These are phyloP conservation scores for Drosophila tanythrix DNA, from an alignment of 2,888 invertebrate genomes.

Conservation along the genomic window DNA sequence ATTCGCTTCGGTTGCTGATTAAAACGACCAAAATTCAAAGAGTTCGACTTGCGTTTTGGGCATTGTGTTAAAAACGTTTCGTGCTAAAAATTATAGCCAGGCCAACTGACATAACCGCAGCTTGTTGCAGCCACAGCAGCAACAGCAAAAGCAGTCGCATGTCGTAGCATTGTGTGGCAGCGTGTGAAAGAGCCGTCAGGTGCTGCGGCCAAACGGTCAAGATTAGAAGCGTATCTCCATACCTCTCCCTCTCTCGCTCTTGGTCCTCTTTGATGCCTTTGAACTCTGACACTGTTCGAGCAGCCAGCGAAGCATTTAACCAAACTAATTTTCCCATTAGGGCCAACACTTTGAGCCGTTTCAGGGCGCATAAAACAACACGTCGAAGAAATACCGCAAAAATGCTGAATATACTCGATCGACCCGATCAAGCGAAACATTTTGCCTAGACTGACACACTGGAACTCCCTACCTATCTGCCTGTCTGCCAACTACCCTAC, in stretches of 20 bases:
- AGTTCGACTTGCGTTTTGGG: conserved; percentile 35
- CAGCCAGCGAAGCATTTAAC: conserved; percentile 68
- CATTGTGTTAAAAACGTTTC: conserved; percentile 44
- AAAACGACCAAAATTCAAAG: conserved; percentile 58
- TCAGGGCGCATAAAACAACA: conserved; percentile 52
- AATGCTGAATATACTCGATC: conserved; percentile 35
- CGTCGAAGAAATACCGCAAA: conserved; percentile 53
- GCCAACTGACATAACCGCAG: conserved; percentile 76
- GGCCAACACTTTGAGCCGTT: conserved; percentile 67
- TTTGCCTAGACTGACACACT: conserved; percentile 42
- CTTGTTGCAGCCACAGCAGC: conserved; percentile 25
- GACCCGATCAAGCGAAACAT: conserved; percentile 58
- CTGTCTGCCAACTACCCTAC: conserved; percentile 14
- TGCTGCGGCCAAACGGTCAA: conserved; percentile 50
- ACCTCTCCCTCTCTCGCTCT: conserved; percentile 5
- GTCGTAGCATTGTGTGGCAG: conserved; percentile 33
- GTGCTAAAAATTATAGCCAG: conserved; percentile 72
- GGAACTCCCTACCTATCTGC: neutral
- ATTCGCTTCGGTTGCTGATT: conserved; percentile 56
- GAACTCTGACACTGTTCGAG: conserved; percentile 44
- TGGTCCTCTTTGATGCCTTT: conserved; percentile 3
- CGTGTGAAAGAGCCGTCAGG: conserved; percentile 74
- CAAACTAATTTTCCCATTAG: conserved; percentile 77
- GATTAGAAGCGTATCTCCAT: conserved; percentile 19
- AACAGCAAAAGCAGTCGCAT: conserved; percentile 15